These are phyloP conservation scores for Tigriopus japonicus DNA, from an alignment of 1,140 invertebrate species.

Conservation along the genomic window DNA sequence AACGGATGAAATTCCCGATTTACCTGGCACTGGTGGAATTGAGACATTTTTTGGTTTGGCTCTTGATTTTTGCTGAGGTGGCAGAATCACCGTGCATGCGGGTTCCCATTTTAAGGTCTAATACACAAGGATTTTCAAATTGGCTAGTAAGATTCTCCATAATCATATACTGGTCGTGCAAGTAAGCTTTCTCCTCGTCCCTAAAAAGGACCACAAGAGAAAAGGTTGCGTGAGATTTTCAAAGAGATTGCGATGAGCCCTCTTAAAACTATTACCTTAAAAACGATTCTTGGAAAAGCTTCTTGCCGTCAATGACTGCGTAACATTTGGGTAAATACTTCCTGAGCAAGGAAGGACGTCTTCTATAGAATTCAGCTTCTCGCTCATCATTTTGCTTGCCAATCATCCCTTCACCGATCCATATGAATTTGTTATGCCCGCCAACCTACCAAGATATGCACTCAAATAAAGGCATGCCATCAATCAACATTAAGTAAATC, in stretches of 20 bases:
- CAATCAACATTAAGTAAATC: too few species aligned
- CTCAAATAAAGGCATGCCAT: too few species aligned
- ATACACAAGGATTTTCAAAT: conserved; percentile 34
- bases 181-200: too few species aligned
- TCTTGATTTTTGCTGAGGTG: conserved; percentile 58
- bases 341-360: not conserved
- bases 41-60: conserved; percentile 74
- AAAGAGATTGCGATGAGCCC: too few species aligned
- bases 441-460: not conserved
- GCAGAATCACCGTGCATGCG: conserved; percentile 80
- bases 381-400: not conserved
- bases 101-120: conserved; percentile 89
- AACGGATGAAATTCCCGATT: too few species aligned
- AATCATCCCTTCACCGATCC: not conserved
- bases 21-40: conserved; percentile 58
- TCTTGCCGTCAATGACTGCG: too few species aligned
- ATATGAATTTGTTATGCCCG: not conserved
- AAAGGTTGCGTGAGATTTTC: too few species aligned
- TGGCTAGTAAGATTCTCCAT: conserved; percentile 76
- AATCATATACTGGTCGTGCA: conserved; percentile 41
- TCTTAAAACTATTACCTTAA: too few species aligned
- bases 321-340: too few species aligned
- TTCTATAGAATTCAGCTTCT: not conserved
- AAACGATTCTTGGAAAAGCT: too few species aligned
- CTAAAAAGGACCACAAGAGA: too few species aligned